Evolutionary conservation across 2,888 invertebrate genomes (phyloP).

Genomic region (Acanthosepion lycidas): DNA sequence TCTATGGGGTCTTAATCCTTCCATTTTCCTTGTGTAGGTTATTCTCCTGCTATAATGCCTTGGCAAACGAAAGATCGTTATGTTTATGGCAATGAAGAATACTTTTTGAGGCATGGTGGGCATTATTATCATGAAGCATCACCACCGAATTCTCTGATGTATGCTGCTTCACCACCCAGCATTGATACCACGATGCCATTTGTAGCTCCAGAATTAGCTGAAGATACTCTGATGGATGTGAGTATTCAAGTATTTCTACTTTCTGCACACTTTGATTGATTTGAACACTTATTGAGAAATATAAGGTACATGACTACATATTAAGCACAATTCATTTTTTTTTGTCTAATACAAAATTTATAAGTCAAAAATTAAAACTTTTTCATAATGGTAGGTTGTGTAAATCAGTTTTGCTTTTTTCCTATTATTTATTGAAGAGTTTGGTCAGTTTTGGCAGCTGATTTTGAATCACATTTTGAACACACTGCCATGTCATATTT

Average conservation of each 20-base stretch:
- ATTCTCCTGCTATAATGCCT: not conserved
- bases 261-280: not conserved
- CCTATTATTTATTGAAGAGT: too few relatives aligned
- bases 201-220: slow-evolving; percentile 92
- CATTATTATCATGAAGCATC: slow-evolving; percentile 56
- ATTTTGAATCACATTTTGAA: too few relatives aligned
- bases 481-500: too few relatives aligned
- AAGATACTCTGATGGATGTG: slow-evolving; percentile 94
- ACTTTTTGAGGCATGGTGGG: slow-evolving; percentile 14
- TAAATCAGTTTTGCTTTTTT: too few relatives aligned
- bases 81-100: slow-evolving; percentile 6
- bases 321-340: too few relatives aligned
- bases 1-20: not conserved
- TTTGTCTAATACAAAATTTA: too few relatives aligned
- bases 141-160: slow-evolving; percentile 63
- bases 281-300: not conserved
- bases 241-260: slow-evolving; percentile 59
- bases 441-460: too few relatives aligned
- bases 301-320: too few relatives aligned
- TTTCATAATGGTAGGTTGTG: too few relatives aligned
- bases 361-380: too few relatives aligned
- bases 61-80: slow-evolving; percentile 36
- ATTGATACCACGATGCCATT: slow-evolving; percentile 80
- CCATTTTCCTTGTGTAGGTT: not conserved
- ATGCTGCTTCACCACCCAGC: slow-evolving; percentile 72